Base-by-base conservation (phyloP, 2,888 invertebrate species). In the Gortyna flavago region DNA sequence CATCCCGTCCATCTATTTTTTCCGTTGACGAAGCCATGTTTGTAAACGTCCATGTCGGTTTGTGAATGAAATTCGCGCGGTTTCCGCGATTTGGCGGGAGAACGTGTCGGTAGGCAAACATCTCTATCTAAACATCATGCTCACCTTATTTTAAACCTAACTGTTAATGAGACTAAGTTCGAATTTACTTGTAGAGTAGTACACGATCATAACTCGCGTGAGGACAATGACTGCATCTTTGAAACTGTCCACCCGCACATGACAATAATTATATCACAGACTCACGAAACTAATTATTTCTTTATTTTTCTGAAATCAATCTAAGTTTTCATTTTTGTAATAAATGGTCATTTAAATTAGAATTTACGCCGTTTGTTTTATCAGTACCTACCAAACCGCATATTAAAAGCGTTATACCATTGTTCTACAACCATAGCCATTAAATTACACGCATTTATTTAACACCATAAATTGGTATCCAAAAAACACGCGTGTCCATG, bases 1-100 rank as follows among this genome's bases (percentile, higher is more conserved):
- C 94, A 95, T 96, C 96, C 96, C 96, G 96, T 95, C 93, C 88
- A 90, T 90, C 92, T 96, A 96, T 96, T 96, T 96, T 96, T 96
- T 96, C 96, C 96, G 95, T 91, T 91, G 89, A 83, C 90, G 90
- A 88, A 89, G 91, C 92, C 91, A 93, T 96, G 95, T 96, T 96
- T 96, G 95, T 96, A 96, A 96, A 96, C 94, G 89, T 87, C 81
- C 77, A 85, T 91, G 90, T 88, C 95, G 94, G 93, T 93, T 93
- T 85, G 92, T 96, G 94, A 96, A 96, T 96, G 96, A 95, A 95
- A 94, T 96, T 95, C 92, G 93, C 94, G 93, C 92, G 88, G 91
- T 95, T 96, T 96, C 95, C 96, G 95, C 91, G 91, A 95, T 93
- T 93, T 92, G 92, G 93, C 94, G 93, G 93, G 93, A 93, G 90